Base-by-base conservation (phyloP, 2,797 vertebrate species). In the Sebastes oblongus region DNA sequence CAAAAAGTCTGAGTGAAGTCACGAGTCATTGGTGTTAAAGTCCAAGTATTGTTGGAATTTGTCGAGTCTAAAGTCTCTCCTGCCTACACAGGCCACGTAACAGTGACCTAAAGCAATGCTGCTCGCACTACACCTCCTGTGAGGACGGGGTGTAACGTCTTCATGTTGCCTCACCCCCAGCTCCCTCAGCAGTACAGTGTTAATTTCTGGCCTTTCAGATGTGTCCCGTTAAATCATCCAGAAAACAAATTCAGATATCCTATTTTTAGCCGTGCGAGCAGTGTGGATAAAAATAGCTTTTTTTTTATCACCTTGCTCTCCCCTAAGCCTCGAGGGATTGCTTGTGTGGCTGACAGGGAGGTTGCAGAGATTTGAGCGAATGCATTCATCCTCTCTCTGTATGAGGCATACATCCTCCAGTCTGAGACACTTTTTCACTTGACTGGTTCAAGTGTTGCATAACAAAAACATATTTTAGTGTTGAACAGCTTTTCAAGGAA, bases 221-320 rank as follows among this genome's bases (percentile, higher is more conserved):
- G 18, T 36, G 12, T 60, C 25, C 22, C 16, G 62, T 85, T 55
- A 39, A 70, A 34, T 46, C 36, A 59, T 20, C 42, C 8, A 36
- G n/a, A 80, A 69, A 59, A 60, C 39, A 16, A 14, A n/a, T 30
- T 75, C 20, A 61, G 34, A 22, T 14, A 10, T 61, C 2, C 67
- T 88, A 75, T 88, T 84, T 83, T 83, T 77, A 82, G 50, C 27
- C 5, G 6, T 30, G 16, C 2, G 1, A 80, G 72, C 34, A 52
- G 14, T 3, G 9, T 55, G 56, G 42, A 13, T 81, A 72, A 75
- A 80, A 81, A 83, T 88, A 89, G 30, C 27, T 64, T 12, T 11
- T 39, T 24, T 46, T 36, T 34, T 55, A 12, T 68, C 76, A 72
- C 66, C 42, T 79, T 6, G 6, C 58, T 46, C 59, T 46, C 25